Evolutionary conservation across 2,888 invertebrate genomes (phyloP).

Genomic region (Myopa tessellatipennis): DNA sequence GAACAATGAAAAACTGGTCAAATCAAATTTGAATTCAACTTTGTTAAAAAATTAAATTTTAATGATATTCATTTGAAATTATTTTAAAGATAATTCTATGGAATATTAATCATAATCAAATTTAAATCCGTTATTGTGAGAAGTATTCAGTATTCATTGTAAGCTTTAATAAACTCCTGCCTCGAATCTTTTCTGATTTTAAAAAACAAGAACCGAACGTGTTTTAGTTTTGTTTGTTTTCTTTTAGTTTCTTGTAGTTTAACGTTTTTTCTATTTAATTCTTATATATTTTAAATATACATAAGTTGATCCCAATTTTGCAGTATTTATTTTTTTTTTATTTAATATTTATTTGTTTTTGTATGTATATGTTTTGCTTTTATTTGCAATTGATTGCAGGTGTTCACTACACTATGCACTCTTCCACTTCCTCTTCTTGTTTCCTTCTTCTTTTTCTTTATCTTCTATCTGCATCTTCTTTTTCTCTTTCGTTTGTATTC

Average conservation of each 20-base stretch:
- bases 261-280: conserved; percentile 57
- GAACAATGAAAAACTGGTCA: no score
- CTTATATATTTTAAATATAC: conserved; percentile 59
- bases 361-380: conserved; percentile 40
- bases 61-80: no score
- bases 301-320: conserved; percentile 69
- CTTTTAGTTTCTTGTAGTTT: conserved; percentile 45
- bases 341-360: neutral
- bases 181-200: no score
- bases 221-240: conserved; percentile 45
- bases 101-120: no score
- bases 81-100: no score
- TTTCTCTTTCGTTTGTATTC: neutral
- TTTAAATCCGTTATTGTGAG: no score
- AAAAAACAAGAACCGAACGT: no score
- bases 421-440: neutral
- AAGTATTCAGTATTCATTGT: no score
- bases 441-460: neutral
- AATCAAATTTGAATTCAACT: no score
- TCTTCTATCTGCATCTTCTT: neutral
- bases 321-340: conserved; percentile 60
- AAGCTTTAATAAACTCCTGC: no score
- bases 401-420: neutral
- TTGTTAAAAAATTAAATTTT: no score
- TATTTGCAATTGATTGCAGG: conserved; percentile 39